These are phyloP conservation scores for Hypena proboscidalis DNA, from an alignment of 2,888 invertebrate species.

Conservation along the genomic window DNA sequence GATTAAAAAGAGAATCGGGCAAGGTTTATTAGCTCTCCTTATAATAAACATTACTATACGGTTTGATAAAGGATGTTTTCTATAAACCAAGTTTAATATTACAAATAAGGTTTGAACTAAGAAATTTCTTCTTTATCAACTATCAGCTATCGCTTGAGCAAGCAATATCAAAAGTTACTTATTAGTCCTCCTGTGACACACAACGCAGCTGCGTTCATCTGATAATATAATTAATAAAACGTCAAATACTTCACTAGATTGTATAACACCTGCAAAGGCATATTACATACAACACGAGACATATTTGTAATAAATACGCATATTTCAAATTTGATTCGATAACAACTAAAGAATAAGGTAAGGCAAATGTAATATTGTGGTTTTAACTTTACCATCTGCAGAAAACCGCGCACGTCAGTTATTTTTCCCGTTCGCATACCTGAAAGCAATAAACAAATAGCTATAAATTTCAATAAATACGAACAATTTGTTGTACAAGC, in stretches of 20 bases:
- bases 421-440: conserved; percentile 21
- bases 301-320: neutral
- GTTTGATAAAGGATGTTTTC: too few species aligned
- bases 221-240: neutral
- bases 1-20: too few species aligned
- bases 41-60: too few species aligned
- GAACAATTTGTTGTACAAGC: conserved; percentile 1
- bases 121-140: too few species aligned
- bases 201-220: neutral
- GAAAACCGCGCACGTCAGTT: neutral
- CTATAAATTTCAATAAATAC: neutral
- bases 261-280: neutral
- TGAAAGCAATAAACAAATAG: conserved; percentile 32
- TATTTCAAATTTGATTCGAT: neutral
- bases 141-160: too few species aligned
- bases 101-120: too few species aligned
- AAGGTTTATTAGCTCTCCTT: too few species aligned
- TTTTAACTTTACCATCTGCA: neutral
- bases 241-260: neutral
- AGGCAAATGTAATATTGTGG: too few species aligned
- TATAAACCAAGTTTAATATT: too few species aligned
- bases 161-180: too few species aligned
- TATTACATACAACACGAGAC: neutral
- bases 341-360: too few species aligned
- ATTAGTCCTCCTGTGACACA: too few species aligned